Base-by-base conservation (phyloP, 2,113 vertebrate species). In the Boulengeromyrus knoepffleri region DNA sequence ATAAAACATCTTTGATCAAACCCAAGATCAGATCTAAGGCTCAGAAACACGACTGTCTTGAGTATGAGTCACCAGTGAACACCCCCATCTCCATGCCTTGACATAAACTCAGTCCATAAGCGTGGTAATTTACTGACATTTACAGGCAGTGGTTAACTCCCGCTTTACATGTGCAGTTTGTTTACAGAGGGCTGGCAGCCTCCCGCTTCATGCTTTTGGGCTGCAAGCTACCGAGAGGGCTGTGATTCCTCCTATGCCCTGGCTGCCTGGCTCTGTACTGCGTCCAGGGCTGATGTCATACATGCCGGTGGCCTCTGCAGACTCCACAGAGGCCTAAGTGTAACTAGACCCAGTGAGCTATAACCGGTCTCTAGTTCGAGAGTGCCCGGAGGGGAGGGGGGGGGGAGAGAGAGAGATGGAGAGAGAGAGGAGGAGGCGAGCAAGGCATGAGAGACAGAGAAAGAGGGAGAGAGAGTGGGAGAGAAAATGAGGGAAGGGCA, bases 271-370 rank as follows among this genome's bases (percentile, higher is more conserved):
- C 85, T 87, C 49, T 49, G 85, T 52, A 87, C 85, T 12, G 24
- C 10, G 27, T 87, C 85, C 85, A 87, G 85, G 85, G 24, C 85
- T 87, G 85, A 87, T 52, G 85, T 87, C 85, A 87, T 52, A 87
- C 49, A 87, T 52, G 85, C 85, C 46, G 27, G 45, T 52, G 85
- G 85, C 24, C 85, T 87, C 39, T 87, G 2, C 49, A 87, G n/a
- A 36, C 46, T 27, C 85, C 13, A 13, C 85, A 52, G 49, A 49
- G 47, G 5, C 19, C 85, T 27, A 13, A 47, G 21, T 85, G 83
- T 47, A 47, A 87, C 46, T 31, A 31, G n/a, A 52, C 85, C 27
- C n/a, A 87, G 47, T 46, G 85, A 49, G 49, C 47, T 87, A 52
- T 12, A 87, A 52, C 85, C 49, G 49, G 49, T 31, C 85, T 49